Evolutionary conservation across 2,888 invertebrate genomes (phyloP).

Genomic region (Eilema griseolum): DNA sequence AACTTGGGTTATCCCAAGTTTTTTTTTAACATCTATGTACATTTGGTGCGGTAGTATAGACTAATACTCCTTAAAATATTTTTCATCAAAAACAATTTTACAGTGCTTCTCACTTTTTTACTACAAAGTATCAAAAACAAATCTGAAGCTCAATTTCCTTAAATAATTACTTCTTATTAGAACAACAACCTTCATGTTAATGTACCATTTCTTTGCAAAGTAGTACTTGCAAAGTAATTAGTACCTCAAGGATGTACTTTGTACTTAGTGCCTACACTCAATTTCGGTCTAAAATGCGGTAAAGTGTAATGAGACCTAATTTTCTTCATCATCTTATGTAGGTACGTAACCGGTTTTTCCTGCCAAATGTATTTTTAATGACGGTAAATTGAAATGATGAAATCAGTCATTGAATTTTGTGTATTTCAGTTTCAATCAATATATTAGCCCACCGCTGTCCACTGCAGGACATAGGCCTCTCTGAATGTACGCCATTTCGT

Average conservation of each 20-base stretch:
- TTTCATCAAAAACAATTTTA: no score
- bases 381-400: neutral
- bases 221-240: constrained; percentile 33
- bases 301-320: constrained; percentile 5
- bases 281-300: constrained; percentile 26
- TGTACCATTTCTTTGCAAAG: constrained; percentile 29
- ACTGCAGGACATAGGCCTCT: no score
- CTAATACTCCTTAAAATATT: no score
- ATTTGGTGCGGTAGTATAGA: no score
- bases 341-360: neutral
- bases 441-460: no score
- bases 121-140: no score
- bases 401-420: neutral
- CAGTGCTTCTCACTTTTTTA: no score
- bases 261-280: constrained; percentile 20
- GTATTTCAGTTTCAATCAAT: no score
- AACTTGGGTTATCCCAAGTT: no score
- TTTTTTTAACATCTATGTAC: no score
- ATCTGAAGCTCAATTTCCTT: neutral
- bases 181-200: constrained; percentile 18
- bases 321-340: neutral
- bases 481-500: no score
- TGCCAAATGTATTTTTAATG: neutral
- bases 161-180: neutral
- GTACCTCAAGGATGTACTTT: constrained; percentile 29